Base-by-base conservation (phyloP, 2,888 invertebrate species). In the Leuctra nigra region DNA sequence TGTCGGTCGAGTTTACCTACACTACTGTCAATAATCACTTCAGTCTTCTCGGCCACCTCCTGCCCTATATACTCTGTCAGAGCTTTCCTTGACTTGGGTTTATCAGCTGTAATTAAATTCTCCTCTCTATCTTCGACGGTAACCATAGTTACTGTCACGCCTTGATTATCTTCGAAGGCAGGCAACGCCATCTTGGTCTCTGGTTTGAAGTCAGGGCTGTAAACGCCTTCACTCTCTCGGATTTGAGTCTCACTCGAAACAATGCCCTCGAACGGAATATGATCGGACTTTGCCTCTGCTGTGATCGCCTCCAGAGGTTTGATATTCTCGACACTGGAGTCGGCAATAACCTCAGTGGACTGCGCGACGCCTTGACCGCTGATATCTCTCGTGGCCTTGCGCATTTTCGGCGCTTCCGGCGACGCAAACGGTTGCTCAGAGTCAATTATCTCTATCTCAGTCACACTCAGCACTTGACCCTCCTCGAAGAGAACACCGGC, bases 391-490 rank as follows among this genome's bases (percentile, higher is more conserved):
- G 71, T 75, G 16, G 84, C 84, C 65, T 70, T 76, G 29, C 69
- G 73, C 56, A 70, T 66, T 59, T 73, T 68, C n/a, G 75, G 73
- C 55, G 65, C 63, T 63, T 71, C 67, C 39, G 68, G 65, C 61
- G 70, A 65, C 24, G 67, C 70, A 22, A 79, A 70, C 56, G 66
- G 71, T 69, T 72, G 70, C 75, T 81, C 81, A 58, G 69, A 70
- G 52, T 74, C 73, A 56, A 70, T 68, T 2, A 69, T 61, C 55
- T 69, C 67, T 1, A 72, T 71, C 63, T 73, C 68, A 4, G 77
- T 81, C 13, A 86, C 72, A 65, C 77, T 78, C 46, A 87, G 62
- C 62, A 82, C 69, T 72, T 83, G 77, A 65, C 71, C 78, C 75
- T 74, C 78, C 67, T 72, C 77, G 69, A 77, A 80, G 25, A 65